These are phyloP conservation scores for Porphyrio hochstetteri DNA, from an alignment of 2,113 vertebrate species.

Conservation along the genomic window DNA sequence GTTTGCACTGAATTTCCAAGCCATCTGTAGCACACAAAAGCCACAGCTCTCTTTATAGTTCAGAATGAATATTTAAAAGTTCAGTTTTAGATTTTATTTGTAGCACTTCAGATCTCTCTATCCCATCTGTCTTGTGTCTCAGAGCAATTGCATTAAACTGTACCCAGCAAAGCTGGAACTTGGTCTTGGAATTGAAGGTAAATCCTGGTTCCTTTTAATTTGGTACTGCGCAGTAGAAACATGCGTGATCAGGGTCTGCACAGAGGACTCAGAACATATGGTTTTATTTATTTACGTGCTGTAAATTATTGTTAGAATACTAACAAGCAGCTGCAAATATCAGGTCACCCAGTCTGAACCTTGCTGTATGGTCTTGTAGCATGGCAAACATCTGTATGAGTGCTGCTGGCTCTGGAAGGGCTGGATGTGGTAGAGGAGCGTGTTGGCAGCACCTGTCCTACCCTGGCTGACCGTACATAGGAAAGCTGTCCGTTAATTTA, in stretches of 20 bases:
- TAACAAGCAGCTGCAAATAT: not conserved
- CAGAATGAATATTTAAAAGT: constrained; percentile 73
- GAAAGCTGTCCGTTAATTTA: not conserved
- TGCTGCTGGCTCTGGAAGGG: not conserved
- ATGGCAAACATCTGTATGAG: not conserved
- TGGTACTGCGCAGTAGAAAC: not conserved
- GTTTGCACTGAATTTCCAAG: constrained; percentile 64
- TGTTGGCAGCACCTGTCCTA: not conserved
- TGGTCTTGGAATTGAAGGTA: not conserved
- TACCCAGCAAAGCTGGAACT: not conserved
- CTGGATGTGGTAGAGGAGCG: accelerated
- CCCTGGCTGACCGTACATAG: accelerated
- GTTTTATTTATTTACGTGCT: not conserved
- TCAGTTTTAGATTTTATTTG: constrained; percentile 67
- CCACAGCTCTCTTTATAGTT: constrained; percentile 60
- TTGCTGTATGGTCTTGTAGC: not conserved
- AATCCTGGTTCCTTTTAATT: not conserved
- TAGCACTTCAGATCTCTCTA: constrained; percentile 48
- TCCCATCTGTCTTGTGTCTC: constrained; percentile 47
- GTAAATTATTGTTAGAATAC: not conserved
- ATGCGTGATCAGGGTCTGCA: not conserved
- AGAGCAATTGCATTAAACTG: not conserved
- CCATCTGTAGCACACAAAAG: constrained; percentile 69
- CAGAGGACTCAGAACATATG: not conserved
- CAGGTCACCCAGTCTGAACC: not conserved